phyloP scores from a whole-genome alignment of 2,113 vertebrate species.

The Ageneiosus marmoratus region DNA sequence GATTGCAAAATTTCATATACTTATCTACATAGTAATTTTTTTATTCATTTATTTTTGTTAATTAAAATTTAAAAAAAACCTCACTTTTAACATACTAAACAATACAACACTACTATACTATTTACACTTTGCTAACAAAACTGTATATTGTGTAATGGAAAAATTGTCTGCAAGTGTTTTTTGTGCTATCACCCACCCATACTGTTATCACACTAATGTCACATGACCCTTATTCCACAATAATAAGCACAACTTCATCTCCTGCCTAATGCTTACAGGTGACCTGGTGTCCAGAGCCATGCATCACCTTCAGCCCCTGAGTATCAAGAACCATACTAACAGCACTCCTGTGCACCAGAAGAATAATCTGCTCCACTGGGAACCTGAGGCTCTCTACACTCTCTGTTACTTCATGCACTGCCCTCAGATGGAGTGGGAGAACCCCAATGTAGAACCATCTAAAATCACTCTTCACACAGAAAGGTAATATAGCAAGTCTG shows the following conservation, averaged over 20 bases:
- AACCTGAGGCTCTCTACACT: constrained; percentile 92
- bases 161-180: neutral
- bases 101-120: neutral
- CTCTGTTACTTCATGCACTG: constrained; percentile 99
- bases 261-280: constrained; percentile 55
- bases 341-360: constrained; percentile 90
- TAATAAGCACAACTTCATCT: constrained; percentile 4
- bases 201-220: neutral
- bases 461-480: constrained; percentile 93
- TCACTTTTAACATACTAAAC: no score
- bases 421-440: constrained; percentile 98
- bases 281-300: constrained; percentile 94
- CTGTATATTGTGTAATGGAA: neutral
- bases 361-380: constrained; percentile 84
- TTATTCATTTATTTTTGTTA: neutral
- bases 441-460: constrained; percentile 93
- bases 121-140: neutral
- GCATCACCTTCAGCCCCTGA: constrained; percentile 93
- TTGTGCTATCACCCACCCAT: neutral
- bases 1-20: neutral
- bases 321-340: constrained; percentile 84
- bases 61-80: neutral
- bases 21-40: neutral
- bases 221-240: neutral
- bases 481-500: constrained; percentile 76